Evolutionary conservation across 2,888 invertebrate genomes (phyloP), one percentile per base, ranked within the genome.

Genomic region (Myopa testacea): DNA sequence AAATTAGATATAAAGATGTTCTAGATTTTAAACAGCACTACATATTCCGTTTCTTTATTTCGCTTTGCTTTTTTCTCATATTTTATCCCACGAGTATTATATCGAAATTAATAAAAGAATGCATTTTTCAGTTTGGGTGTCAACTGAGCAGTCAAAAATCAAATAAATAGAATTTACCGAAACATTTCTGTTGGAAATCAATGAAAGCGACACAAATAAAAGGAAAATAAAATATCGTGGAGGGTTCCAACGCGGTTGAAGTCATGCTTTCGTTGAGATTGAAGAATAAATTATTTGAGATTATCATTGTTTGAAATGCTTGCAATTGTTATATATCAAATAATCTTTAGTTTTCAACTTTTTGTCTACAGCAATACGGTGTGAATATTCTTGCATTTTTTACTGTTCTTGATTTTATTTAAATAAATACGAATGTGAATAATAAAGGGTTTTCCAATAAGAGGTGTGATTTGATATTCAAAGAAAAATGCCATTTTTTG

Each of bases 141-240:
- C 63, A 76, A 62, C 69, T 62, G 34, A 8, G 45, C 62, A 62
- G 26, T 69, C 50, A 7, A 70, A 69, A 26, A 38, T 69, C 45
- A 60, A n/a, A 6, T 70, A 76, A 70, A 50, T 76, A 52, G 12
- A n/a, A 5, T 76, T 62, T 55, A 70, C 70, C 52, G 19, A 70
- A 70, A 34, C 45, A 10, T 40, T 70, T 63, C 60, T 76, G n/a
- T 12, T 45, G 38, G 45, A 76, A 26, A 37, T 63, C 45, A 19
- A 69, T 12, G 55, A 62, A 45, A 62, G 52, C 14, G 4, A 63
- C 60, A 52, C 8, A 26, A n/a, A 58, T 10, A 69, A 14, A 16
- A 62, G 12, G 4, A 14, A 52, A 4, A 34, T 40, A 45, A 63
- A 19, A 2, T 7, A 8, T 19, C 70, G 37, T 2, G n/a, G n/a